Evolutionary conservation across 2,113 vertebrate species (phyloP), one percentile per base, ranked within the genome.

Genomic region (Crotalus viridis): DNA sequence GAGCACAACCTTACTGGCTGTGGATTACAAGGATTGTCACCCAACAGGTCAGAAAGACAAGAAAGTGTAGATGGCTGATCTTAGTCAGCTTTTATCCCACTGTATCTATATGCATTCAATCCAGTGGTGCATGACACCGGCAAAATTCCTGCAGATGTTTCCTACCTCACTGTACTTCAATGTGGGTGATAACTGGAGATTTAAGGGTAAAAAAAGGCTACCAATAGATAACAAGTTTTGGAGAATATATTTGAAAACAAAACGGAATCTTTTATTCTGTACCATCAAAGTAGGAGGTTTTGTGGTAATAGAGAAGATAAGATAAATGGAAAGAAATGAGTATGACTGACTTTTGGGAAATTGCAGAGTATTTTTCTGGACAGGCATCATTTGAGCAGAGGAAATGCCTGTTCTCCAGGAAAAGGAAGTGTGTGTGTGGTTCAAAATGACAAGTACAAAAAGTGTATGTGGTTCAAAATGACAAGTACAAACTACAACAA

Each of bases 251-350:
- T 90, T 92, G 91, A 90, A 57, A 54, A 91, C 69, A 81, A 28
- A 88, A 33, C 55, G 85, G 52, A 81, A 56, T 55, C 94, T 96
- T 93, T 95, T 54, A 48, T 81, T 81, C 89, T 88, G 93, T 0
- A 9, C 93, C 95, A 54, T 93, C 93, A 94, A 91, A 95, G 95
- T 94, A 85, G 43, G 90, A 90, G 59, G 81, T 96, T 92, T 96
- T 94, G 94, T 91, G 94, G 95, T 96, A 97, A 97, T 64, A 95
- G 96, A 97, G 95, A 95, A 95, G 95, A 97, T 93, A 95, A 97
- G 91, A 88, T 96, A 93, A 96, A 93, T 91, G 91, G 89, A 94
- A 94, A 95, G 93, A 96, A 96, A 95, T 28, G 9, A 91, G 91
- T 97, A 94, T 95, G 94, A 91, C 92, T 95, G 94, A 94, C 93